Percentiles rank a stretch among this genome's conserved stretches.
Evolutionary conservation across 2,113 vertebrate species (phyloP).

Genomic region (Microcebus lehilahytsara): DNA sequence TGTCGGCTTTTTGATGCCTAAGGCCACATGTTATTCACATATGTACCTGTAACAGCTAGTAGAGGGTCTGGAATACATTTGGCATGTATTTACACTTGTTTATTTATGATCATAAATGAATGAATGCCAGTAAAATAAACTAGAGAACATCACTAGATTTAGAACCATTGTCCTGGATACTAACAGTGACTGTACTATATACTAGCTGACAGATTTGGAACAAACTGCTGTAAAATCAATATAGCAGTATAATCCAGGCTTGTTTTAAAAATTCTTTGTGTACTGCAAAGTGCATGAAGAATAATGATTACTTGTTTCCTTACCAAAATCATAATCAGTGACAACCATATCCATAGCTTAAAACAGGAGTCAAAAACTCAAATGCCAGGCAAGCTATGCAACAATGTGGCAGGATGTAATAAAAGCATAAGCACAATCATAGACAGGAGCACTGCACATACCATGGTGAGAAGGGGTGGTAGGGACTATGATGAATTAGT

Average conservation of each 20-base stretch:
- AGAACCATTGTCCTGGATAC: background rate
- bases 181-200: background rate
- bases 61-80: background rate
- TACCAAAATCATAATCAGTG: background rate
- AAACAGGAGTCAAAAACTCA: background rate
- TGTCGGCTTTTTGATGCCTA: background rate
- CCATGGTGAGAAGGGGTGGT: fast-evolving
- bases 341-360: background rate
- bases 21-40: background rate
- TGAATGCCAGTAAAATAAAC: background rate
- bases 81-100: background rate
- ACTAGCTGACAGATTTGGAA: background rate
- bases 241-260: background rate
- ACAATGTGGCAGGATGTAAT: background rate
- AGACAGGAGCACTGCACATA: background rate
- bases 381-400: background rate
- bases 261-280: background rate
- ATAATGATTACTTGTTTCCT: background rate
- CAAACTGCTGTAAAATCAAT: background rate
- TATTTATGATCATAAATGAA: background rate
- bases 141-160: background rate
- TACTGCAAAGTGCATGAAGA: background rate
- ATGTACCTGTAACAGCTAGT: background rate
- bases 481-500: background rate
- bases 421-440: background rate